phyloP scores from a whole-genome alignment of 2,113 vertebrate genomes.

The Campylorhamphus procurvoides region DNA sequence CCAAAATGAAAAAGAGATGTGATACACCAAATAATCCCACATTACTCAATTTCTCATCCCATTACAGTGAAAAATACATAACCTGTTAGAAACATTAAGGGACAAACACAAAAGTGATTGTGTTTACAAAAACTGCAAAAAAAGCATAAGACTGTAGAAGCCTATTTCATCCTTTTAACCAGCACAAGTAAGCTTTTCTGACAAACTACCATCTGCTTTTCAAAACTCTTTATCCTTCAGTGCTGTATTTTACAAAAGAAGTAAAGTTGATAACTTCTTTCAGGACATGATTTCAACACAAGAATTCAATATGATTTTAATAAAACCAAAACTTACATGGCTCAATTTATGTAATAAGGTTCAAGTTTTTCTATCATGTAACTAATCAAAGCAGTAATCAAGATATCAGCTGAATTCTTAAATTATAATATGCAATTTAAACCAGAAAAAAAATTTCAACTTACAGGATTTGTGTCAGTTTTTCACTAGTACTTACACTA shows the following conservation, averaged over 20 bases:
- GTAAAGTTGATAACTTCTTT: neutral
- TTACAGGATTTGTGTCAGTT: neutral
- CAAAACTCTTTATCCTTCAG: neutral
- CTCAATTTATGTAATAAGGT: neutral
- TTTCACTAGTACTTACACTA: neutral
- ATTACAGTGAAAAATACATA: neutral
- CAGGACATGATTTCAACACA: neutral
- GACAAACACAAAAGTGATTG: neutral
- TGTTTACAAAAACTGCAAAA: neutral
- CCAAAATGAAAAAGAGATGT: slow-evolving; percentile 15
- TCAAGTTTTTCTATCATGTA: neutral
- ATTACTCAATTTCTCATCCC: neutral
- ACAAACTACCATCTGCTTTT: neutral
- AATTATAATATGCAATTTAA: neutral
- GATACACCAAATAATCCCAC: slow-evolving; percentile 1
- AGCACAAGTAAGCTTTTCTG: neutral
- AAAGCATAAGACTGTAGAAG: neutral
- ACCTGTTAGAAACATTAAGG: neutral
- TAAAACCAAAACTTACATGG: neutral
- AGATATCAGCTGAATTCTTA: neutral
- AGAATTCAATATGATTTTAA: neutral
- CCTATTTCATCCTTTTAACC: neutral
- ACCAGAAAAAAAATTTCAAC: neutral
- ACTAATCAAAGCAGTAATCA: neutral
- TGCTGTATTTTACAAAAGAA: neutral